Conservation (phyloP, 35 echinoderm and acorn worm genomes). For the Apostichopus parvimensis region DNA sequence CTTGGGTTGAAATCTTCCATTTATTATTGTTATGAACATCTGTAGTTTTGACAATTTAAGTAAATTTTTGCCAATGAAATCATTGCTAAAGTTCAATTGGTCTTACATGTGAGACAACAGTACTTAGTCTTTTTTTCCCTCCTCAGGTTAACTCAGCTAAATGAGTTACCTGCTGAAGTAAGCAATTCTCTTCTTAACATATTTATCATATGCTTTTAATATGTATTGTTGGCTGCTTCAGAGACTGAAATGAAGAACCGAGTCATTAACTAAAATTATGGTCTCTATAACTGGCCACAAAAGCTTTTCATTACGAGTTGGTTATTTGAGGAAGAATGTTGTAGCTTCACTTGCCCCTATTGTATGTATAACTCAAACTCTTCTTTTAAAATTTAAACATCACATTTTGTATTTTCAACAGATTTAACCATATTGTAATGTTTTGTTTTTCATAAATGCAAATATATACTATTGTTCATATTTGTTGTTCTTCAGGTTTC, state of each 20-base stretch:
- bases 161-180: not conserved
- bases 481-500: constrained; percentile 36
- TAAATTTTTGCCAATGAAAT: not conserved
- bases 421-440: constrained; percentile 8
- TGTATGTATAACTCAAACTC: constrained; percentile 12
- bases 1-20: constrained; percentile 26
- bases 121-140: constrained; percentile 41
- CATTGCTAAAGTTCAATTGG: not conserved
- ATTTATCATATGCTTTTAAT: constrained; percentile 7
- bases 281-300: not conserved
- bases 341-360: not conserved
- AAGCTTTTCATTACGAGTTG: not conserved
- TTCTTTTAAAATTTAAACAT: constrained; percentile 14
- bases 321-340: constrained; percentile 17
- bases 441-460: constrained; percentile 8
- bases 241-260: not conserved
- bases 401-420: constrained; percentile 36
- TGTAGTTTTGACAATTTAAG: constrained; percentile 14
- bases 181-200: constrained; percentile 14
- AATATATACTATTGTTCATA: not conserved
- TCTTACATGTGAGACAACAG: constrained; percentile 25
- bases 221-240: constrained; percentile 20
- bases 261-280: not conserved
- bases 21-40: not conserved
- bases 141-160: not conserved